A percentile compares a stretch with the other conserved stretches of the same genome.
These are phyloP conservation scores for Paralichthys olivaceus DNA, from an alignment of 2,113 vertebrate genomes.

Conservation along the genomic window DNA sequence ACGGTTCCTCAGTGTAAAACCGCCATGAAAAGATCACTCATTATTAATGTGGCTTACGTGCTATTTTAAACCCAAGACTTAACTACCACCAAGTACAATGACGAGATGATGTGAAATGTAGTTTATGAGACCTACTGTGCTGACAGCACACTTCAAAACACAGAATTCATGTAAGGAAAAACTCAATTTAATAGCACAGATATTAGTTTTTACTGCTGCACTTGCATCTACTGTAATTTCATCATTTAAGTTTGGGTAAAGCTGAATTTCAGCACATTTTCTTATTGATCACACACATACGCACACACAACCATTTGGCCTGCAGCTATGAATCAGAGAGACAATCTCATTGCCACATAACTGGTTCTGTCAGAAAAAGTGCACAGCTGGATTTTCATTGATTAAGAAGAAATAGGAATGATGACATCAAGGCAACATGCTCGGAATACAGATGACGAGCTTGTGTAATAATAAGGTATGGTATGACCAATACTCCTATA, in stretches of 20 bases:
- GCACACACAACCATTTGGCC: too few species aligned
- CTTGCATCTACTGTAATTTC: neutral
- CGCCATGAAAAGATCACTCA: constrained; percentile 17
- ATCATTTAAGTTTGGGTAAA: neutral
- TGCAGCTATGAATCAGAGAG: neutral
- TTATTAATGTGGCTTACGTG: constrained; percentile 8
- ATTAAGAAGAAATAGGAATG: neutral
- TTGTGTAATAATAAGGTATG: neutral
- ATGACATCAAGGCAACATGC: neutral
- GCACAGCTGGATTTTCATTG: neutral
- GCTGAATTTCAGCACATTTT: neutral
- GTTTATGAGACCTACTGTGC: neutral
- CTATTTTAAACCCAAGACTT: constrained; percentile 10
- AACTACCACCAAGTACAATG: neutral
- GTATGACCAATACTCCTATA: neutral
- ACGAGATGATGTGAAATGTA: neutral
- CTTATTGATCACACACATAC: too few species aligned
- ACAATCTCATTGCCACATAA: neutral
- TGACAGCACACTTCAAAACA: neutral
- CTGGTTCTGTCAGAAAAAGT: neutral
- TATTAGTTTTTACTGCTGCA: neutral
- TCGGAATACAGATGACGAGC: neutral
- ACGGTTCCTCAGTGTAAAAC: neutral
- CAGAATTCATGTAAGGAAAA: neutral
- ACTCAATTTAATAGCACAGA: neutral